Percentiles rank a stretch among this genome's conserved stretches.
Evolutionary conservation across 2,797 vertebrate genomes (phyloP).

Genomic region (Amphiprion clarkii): DNA sequence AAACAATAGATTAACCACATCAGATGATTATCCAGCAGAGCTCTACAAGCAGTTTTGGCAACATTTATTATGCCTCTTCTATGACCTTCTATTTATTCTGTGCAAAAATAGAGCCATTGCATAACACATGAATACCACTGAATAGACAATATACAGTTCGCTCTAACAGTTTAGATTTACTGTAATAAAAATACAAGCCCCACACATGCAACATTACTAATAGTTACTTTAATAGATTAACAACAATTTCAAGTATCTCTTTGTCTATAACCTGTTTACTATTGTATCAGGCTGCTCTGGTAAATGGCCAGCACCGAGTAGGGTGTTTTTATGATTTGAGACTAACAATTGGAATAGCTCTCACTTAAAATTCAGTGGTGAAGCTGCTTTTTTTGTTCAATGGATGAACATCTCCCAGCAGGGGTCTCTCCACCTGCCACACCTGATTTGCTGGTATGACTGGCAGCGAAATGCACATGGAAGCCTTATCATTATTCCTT

Average conservation of each 20-base stretch:
- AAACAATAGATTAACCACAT: neutral
- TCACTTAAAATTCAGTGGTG: neutral
- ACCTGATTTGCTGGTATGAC: neutral
- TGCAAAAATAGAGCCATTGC: neutral
- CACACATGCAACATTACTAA: no score
- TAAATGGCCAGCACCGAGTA: neutral
- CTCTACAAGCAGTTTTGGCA: neutral
- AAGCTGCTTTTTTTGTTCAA: neutral
- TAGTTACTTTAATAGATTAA: neutral
- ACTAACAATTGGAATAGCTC: neutral
- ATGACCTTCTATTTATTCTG: neutral
- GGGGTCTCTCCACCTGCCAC: neutral
- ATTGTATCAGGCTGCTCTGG: neutral
- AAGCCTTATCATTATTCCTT: neutral
- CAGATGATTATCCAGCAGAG: neutral
- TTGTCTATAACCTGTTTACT: neutral
- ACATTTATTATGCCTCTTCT: neutral
- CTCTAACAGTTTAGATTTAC: no score
- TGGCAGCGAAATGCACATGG: neutral
- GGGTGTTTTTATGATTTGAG: neutral
- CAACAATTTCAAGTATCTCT: neutral
- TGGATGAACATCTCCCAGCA: neutral
- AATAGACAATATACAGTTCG: no score
- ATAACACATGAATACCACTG: neutral
- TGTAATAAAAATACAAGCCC: no score